Evolutionary conservation across 2,888 invertebrate species (phyloP), one percentile per base, ranked within the genome.

Genomic region (Melolontha melolontha): DNA sequence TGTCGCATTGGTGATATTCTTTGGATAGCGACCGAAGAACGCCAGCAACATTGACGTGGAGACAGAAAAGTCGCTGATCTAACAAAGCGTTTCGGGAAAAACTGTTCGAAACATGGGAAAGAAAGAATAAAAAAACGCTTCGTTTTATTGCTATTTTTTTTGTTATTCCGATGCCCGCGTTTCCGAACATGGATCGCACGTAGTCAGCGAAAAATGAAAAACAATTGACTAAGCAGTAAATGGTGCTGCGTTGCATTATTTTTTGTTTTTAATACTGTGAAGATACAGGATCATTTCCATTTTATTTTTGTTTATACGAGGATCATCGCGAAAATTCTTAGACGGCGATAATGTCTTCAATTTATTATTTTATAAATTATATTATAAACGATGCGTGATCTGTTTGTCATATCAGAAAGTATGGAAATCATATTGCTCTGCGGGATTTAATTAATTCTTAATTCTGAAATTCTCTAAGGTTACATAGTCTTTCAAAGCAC

Each of bases 61-160:
- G 47, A 34, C 34, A 47, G 17, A 62, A 59, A 62, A 47, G 47
- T 62, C 59, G 59, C 59, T 62, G 59, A 62, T 62, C 47, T 62
- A 49, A 62, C 59, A 62, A 62, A 62, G 59, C 59, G 14, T 11
- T 16, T n/a, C 47, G 59, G 17, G 47, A 6, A 34, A 34, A 34
- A 34, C 47, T 47, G 47, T 62, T 17, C 29, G 47, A 62, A 47
- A 47, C 29, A 62, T 49, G 47, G n/a, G 7, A 62, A 47, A 14
- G 10, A 47, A 29, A 39, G 59, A 62, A 42, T 14, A 42, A 29
- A 59, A 59, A 59, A 44, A 29, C 54, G 14, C 39, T 54, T 11
- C 16, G 16, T 54, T 34, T 54, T 51, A 29, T 40, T 40, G 39
- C 40, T 54, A 34, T 17, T 54, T 52, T 51, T 51, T 34, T 52